Evolutionary conservation across 2,888 invertebrate species (phyloP).

Genomic region (Encarsia formosa): DNA sequence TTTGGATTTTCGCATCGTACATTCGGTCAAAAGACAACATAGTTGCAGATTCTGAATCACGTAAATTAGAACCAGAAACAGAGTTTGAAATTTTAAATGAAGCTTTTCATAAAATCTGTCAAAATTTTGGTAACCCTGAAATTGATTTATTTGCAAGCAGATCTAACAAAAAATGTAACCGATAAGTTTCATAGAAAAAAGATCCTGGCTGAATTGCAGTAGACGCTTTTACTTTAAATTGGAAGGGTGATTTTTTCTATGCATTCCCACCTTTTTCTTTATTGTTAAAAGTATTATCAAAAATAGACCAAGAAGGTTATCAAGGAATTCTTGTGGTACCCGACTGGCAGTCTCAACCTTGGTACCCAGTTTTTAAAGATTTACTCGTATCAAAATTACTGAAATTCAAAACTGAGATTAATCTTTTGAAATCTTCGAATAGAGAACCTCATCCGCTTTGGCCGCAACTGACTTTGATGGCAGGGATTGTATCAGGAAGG

Average conservation of each 20-base stretch:
- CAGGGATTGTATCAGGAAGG: background rate
- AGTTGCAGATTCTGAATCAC: conserved; percentile 32
- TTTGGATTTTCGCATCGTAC: conserved; percentile 30
- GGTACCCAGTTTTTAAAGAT: conserved; percentile 16
- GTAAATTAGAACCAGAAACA: conserved; percentile 26
- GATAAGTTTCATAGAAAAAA: conserved; percentile 11
- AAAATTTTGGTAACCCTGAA: conserved; percentile 6
- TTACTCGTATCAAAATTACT: background rate
- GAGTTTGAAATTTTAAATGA: conserved; percentile 21
- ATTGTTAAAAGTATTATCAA: conserved; percentile 9
- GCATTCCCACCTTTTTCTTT: conserved; percentile 18
- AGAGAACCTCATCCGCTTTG: background rate
- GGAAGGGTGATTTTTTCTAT: conserved; percentile 12
- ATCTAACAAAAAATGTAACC: conserved; percentile 19
- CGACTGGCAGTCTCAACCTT: conserved; percentile 18
- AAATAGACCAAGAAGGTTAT: conserved; percentile 8
- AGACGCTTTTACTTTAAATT: conserved; percentile 23
- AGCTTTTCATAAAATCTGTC: conserved; percentile 9
- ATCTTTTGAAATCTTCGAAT: background rate
- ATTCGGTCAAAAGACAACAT: conserved; percentile 24
- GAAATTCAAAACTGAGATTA: background rate
- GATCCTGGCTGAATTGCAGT: conserved; percentile 13
- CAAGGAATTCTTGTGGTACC: background rate
- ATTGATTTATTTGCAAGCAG: conserved; percentile 24
- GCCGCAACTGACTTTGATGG: background rate